Base-by-base conservation (phyloP, 2,797 vertebrate species). In the Tenualosa ilisha region DNA sequence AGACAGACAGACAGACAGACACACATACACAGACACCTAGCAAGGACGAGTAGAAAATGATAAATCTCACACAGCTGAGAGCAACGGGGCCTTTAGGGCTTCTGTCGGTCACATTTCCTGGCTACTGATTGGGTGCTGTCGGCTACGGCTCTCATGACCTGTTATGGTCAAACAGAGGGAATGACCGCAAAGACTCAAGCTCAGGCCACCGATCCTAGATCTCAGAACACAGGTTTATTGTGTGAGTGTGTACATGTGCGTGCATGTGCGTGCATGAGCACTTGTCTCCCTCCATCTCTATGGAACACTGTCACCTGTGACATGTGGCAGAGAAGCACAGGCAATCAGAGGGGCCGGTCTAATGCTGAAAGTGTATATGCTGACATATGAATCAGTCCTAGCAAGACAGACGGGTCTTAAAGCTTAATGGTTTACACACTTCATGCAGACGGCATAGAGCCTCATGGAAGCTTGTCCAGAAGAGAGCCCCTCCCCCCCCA, bases 11-110 rank as follows among this genome's bases (percentile, higher is more conserved):
- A 72, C 26, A 72, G 20, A 72, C 26, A 37, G 9, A 37, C 65
- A 72, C 63, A 72, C 26, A 37, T 2, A 37, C 65, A 72, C 63
- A 68, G 24, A 68, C 26, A 75, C 72, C 72, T 79, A 87, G 65
- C 72, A 3, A 88, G 88, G 87, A 88, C 75, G 75, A 89, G 90
- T 89, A 92, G 82, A 90, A 90, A 79, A 91, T 88, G 83, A 81
- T 81, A 68, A 31, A 86, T 50, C 86, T 83, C 85, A 86, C 86
- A 87, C 50, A 88, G 84, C 83, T 86, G 88, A 86, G 61, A 81
- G 63, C 61, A 37, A 24, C 37, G 86, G 84, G 84, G 85, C 84
- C 81, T 90, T 86, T 87, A 13, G 49, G 87, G 86, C 83, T 31
- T 59, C 83, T n/a, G 56, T 65, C 56, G 24, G 82, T 56, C 82